phyloP scores from a whole-genome alignment of 2,113 vertebrate species.

The Rhombomys opimus region DNA sequence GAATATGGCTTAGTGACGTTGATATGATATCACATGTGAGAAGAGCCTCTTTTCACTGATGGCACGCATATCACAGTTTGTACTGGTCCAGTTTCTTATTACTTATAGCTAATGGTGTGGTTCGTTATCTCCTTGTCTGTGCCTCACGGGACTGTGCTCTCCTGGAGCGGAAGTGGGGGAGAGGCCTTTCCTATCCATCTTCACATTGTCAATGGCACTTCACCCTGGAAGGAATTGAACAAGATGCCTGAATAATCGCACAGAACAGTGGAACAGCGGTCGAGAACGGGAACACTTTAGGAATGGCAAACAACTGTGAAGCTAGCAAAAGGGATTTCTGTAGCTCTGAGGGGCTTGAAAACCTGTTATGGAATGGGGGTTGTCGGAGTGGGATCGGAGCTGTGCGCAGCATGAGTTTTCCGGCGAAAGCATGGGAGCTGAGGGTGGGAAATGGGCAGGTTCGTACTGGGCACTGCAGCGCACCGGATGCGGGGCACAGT shows the following conservation, averaged over 20 bases:
- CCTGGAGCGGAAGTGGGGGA: background rate
- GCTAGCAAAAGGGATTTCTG: background rate
- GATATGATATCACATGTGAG: background rate
- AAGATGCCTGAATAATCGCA: background rate
- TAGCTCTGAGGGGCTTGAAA: background rate
- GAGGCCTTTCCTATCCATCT: background rate
- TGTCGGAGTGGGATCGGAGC: too few relatives aligned
- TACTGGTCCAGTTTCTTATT: background rate
- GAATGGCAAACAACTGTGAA: background rate
- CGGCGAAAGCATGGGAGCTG: too few relatives aligned
- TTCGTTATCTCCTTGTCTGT: background rate
- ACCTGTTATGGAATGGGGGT: background rate
- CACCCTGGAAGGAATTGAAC: background rate
- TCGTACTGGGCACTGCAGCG: too few relatives aligned
- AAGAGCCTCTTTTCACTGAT: background rate
- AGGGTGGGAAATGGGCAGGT: too few relatives aligned
- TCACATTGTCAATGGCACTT: background rate
- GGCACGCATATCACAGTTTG: background rate
- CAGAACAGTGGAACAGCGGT: background rate
- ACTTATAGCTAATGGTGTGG: background rate
- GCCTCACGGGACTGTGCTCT: background rate
- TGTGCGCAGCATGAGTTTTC: too few relatives aligned
- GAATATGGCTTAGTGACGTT: background rate
- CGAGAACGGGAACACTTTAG: background rate
- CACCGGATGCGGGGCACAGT: background rate